Conservation (phyloP, 2,797 vertebrate species). For the Enteromius afrohamiltoni region DNA sequence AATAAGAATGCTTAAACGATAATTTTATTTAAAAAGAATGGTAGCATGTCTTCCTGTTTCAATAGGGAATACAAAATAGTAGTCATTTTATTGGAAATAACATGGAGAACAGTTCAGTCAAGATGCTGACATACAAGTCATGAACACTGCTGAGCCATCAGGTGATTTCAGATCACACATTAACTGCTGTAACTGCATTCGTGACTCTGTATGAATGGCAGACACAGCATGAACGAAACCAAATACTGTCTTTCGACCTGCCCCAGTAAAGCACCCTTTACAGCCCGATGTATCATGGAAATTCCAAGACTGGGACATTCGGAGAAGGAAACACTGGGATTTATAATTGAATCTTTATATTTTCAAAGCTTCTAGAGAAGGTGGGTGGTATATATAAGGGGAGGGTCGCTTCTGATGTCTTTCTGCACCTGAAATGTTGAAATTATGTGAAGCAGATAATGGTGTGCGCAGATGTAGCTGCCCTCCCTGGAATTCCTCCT, state of each 20-base stretch:
- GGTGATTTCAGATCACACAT: constrained; percentile 36
- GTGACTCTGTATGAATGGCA: constrained; percentile 42
- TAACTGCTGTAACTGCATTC: constrained; percentile 25
- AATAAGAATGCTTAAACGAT: no score
- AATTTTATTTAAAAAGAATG: not conserved
- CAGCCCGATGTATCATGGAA: constrained; percentile 54
- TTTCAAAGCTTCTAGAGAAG: constrained; percentile 57
- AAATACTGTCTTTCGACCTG: constrained; percentile 34
- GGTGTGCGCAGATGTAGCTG: constrained; percentile 79
- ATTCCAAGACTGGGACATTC: constrained; percentile 60
- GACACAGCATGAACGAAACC: constrained; percentile 42
- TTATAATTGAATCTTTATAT: constrained; percentile 68
- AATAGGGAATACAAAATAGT: not conserved
- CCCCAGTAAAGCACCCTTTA: constrained; percentile 31
- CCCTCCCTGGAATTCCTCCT: constrained; percentile 77
- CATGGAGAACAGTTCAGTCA: not conserved
- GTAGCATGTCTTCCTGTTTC: not conserved
- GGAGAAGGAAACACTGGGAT: constrained; percentile 61
- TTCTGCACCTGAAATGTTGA: constrained; percentile 67
- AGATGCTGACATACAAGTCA: not conserved
- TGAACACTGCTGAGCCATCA: constrained; percentile 14
- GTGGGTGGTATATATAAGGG: constrained; percentile 5
- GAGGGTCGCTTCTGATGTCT: constrained; percentile 33
- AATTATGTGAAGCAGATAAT: constrained; percentile 76
- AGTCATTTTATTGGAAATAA: not conserved